phyloP scores from a whole-genome alignment of 2,797 vertebrate genomes.

The Oryzias sinensis region DNA sequence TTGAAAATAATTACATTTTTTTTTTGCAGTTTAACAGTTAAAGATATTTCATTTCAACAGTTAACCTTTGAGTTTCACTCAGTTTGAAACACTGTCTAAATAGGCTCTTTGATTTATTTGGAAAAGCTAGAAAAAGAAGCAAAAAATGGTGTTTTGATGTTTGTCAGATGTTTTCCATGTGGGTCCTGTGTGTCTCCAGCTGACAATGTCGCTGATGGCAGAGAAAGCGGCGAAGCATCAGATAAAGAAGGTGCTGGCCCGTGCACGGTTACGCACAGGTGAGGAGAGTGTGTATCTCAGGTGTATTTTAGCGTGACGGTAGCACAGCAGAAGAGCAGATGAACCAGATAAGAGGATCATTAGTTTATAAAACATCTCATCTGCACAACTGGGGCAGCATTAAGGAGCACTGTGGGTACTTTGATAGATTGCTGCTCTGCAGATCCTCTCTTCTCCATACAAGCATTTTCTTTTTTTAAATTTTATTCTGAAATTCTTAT shows the following conservation, averaged over 20 bases:
- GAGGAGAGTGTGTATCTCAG: conserved; percentile 54
- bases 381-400: conserved; percentile 63
- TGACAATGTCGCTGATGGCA: conserved; percentile 35
- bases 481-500: too few species aligned
- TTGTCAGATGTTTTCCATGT: conserved; percentile 5
- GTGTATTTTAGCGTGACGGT: conserved; percentile 61
- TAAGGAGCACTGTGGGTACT: conserved; percentile 37
- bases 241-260: conserved; percentile 62
- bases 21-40: too few species aligned
- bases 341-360: conserved; percentile 73
- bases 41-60: too few species aligned
- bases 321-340: conserved; percentile 52
- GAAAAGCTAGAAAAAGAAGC: background rate
- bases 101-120: too few species aligned
- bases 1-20: too few species aligned
- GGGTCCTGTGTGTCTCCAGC: conserved; percentile 37
- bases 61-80: too few species aligned
- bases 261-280: conserved; percentile 45
- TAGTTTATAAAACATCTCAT: conserved; percentile 75
- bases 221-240: conserved; percentile 50
- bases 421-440: conserved; percentile 39
- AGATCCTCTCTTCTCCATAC: conserved; percentile 7
- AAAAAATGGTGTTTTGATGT: background rate
- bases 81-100: too few species aligned
- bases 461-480: background rate